These are phyloP conservation scores for Onychomys torridus DNA, from an alignment of 2,797 vertebrate genomes.

Conservation along the genomic window DNA sequence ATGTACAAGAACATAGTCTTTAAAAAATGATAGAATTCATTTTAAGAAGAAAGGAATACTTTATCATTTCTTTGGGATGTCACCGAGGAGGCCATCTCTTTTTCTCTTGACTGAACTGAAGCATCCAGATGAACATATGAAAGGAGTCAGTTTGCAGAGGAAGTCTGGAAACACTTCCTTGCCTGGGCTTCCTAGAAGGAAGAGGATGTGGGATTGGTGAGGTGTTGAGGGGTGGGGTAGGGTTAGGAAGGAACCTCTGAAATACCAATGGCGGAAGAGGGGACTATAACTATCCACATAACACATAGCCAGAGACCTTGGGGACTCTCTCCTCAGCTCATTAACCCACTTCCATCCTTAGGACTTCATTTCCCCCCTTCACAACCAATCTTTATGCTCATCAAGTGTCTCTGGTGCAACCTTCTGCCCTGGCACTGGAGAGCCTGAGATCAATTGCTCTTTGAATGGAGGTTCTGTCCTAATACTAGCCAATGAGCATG, in stretches of 20 bases:
- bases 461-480: not conserved
- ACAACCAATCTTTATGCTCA: not conserved
- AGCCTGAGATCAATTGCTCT: not conserved
- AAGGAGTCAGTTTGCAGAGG: not conserved
- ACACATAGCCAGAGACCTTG: not conserved
- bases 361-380: not conserved
- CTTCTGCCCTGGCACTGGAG: not conserved
- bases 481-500: not conserved
- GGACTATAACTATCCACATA: not conserved
- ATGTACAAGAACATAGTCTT: not conserved
- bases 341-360: too few species aligned
- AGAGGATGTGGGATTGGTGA: not conserved
- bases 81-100: not conserved
- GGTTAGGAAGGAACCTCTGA: not conserved
- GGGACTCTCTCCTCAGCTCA: not conserved
- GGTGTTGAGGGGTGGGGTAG: not conserved
- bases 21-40: not conserved
- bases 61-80: not conserved
- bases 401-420: too few species aligned
- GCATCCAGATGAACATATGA: not conserved
- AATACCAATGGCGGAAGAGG: not conserved
- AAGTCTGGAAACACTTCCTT: not conserved
- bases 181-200: not conserved
- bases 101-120: not conserved
- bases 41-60: not conserved